phyloP scores from a whole-genome alignment of 2,797 vertebrate genomes.

The Gymnoscopelus braueri region DNA sequence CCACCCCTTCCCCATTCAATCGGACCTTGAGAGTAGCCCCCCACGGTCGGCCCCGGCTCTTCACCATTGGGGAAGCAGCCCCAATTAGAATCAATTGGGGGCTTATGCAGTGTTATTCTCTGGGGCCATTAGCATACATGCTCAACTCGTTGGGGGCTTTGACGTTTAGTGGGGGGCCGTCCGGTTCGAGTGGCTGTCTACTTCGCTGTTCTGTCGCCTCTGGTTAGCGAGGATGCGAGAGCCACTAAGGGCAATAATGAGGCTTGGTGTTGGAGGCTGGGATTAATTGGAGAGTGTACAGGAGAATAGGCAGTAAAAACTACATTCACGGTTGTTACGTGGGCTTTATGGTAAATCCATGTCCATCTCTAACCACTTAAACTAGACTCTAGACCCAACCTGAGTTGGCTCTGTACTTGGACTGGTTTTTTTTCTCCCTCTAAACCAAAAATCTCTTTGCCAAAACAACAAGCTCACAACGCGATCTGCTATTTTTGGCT shows the following conservation, averaged over 20 bases:
- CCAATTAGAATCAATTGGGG: conserved; percentile 76
- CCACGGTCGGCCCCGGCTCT: conserved; percentile 42
- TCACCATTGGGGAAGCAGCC: conserved; percentile 64
- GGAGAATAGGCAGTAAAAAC: conserved; percentile 7
- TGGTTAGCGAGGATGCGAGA: conserved; percentile 35
- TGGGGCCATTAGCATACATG: conserved; percentile 75
- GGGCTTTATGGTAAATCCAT: no score
- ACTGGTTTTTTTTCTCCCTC: no score
- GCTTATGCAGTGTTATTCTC: conserved; percentile 54
- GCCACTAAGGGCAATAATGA: conserved; percentile 47
- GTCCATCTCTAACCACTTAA: no score
- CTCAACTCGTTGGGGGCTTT: conserved; percentile 56
- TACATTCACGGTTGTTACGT: no score
- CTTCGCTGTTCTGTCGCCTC: conserved; percentile 50
- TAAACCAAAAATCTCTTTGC: no score
- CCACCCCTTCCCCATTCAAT: conserved; percentile 56
- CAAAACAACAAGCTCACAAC: no score
- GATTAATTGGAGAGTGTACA: conserved; percentile 18
- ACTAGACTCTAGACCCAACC: no score
- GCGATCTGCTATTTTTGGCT: no score
- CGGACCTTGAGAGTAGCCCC: conserved; percentile 60
- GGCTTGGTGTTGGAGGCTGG: conserved; percentile 58
- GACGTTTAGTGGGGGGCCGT: conserved; percentile 71
- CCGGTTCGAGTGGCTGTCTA: conserved; percentile 56
- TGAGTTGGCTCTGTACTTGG: no score